Percentiles rank a stretch among this genome's conserved stretches.
These are phyloP conservation scores for Didymodactylos carnosus DNA, from an alignment of 2,888 invertebrate genomes.

Conservation along the genomic window DNA sequence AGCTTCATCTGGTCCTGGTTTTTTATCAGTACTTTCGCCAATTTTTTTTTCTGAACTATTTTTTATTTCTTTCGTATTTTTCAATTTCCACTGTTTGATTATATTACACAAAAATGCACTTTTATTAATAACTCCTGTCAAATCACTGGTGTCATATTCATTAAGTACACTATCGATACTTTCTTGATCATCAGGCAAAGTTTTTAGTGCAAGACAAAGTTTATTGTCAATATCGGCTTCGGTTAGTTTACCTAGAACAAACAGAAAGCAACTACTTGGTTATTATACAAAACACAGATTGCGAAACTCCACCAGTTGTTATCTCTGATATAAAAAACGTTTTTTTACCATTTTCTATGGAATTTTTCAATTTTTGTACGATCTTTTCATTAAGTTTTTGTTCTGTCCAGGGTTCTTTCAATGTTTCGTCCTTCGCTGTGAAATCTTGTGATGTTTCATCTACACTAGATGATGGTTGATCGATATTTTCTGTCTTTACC, in stretches of 20 bases:
- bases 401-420: neutral
- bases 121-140: conserved; percentile 98
- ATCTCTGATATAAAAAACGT: neutral
- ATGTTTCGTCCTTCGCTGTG: too few relatives aligned
- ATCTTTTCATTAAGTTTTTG: neutral
- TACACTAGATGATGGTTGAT: too few relatives aligned
- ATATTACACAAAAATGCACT: conserved; percentile 96
- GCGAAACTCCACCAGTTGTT: neutral
- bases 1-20: conserved; percentile 82
- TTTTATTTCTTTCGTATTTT: conserved; percentile 16
- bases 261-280: neutral
- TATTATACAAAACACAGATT: too few relatives aligned
- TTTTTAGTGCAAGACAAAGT: neutral
- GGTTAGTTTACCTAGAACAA: neutral
- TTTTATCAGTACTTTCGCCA: conserved; percentile 23
- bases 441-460: neutral
- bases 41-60: neutral
- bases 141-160: conserved; percentile 86
- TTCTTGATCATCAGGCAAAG: neutral
- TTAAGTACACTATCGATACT: neutral
- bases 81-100: conserved; percentile 59
- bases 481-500: too few relatives aligned
- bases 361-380: neutral
- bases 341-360: neutral
- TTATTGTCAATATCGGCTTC: neutral